Evolutionary conservation across 2,797 vertebrate genomes (phyloP).

Genomic region (Aviceda leuphotes): DNA sequence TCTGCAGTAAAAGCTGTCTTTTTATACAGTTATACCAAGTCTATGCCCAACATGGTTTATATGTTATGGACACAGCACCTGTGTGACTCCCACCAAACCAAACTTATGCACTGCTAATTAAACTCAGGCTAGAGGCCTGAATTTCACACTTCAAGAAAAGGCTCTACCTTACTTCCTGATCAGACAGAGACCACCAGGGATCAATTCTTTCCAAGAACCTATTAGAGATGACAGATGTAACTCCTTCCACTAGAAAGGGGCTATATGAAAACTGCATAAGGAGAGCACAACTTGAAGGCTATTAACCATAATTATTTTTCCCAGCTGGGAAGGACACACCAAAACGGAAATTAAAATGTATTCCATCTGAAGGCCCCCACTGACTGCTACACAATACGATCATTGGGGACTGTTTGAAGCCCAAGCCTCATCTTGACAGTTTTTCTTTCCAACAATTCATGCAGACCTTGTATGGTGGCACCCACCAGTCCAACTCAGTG

Average conservation of each 20-base stretch:
- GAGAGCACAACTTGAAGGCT: neutral
- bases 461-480: accelerated
- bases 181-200: neutral
- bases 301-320: neutral
- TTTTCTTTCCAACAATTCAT: neutral
- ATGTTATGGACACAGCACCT: neutral
- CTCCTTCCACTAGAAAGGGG: neutral
- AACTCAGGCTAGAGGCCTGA: neutral
- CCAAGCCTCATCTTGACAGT: neutral
- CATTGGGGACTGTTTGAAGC: neutral
- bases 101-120: neutral
- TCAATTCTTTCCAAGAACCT: neutral
- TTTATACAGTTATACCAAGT: neutral
- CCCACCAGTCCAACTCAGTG: neutral
- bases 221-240: neutral
- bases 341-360: neutral
- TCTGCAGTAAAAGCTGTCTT: neutral
- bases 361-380: neutral
- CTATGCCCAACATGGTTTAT: no score
- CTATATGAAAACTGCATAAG: neutral
- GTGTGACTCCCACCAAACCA: no score
- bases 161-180: neutral
- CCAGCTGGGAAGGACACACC: neutral
- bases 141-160: neutral
- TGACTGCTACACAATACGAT: neutral